Evolutionary conservation across 2,888 invertebrate genomes (phyloP).

Genomic region (Philereme vetulata): DNA sequence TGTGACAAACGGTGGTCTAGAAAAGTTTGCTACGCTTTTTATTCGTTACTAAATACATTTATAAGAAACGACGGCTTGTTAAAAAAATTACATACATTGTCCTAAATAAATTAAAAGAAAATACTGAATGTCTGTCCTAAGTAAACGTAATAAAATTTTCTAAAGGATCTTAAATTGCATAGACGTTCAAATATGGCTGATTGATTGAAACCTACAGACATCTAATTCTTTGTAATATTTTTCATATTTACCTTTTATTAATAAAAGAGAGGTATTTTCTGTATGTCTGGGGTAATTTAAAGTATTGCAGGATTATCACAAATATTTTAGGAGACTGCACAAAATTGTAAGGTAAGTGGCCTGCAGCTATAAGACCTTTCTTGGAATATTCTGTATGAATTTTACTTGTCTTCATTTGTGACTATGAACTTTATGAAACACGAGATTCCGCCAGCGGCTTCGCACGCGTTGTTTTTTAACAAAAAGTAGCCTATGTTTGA

Average conservation of each 20-base stretch:
- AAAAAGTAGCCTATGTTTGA: no score
- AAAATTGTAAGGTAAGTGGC: no score
- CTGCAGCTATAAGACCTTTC: no score
- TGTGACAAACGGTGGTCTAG: constrained; percentile 32
- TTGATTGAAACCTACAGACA: neutral
- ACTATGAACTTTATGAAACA: no score
- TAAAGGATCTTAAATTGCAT: neutral
- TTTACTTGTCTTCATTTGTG: no score
- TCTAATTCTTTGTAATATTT: neutral
- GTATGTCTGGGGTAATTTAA: neutral
- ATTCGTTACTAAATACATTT: constrained; percentile 21
- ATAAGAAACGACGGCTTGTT: constrained; percentile 19
- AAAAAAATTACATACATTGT: constrained; percentile 9
- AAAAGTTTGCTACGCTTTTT: constrained; percentile 33
- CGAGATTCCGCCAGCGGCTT: no score
- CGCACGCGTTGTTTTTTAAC: no score
- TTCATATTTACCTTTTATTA: neutral
- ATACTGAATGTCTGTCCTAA: constrained; percentile 8
- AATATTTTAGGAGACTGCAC: no score
- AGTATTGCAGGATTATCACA: no score
- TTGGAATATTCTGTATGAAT: no score
- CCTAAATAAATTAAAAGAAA: constrained; percentile 12
- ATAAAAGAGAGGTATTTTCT: neutral
- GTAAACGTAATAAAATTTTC: constrained; percentile 5
- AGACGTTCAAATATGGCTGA: constrained; percentile 1